Evolutionary conservation across 2,888 invertebrate genomes (phyloP), one percentile per base, ranked within the genome.

Genomic region (Acleris laterana): DNA sequence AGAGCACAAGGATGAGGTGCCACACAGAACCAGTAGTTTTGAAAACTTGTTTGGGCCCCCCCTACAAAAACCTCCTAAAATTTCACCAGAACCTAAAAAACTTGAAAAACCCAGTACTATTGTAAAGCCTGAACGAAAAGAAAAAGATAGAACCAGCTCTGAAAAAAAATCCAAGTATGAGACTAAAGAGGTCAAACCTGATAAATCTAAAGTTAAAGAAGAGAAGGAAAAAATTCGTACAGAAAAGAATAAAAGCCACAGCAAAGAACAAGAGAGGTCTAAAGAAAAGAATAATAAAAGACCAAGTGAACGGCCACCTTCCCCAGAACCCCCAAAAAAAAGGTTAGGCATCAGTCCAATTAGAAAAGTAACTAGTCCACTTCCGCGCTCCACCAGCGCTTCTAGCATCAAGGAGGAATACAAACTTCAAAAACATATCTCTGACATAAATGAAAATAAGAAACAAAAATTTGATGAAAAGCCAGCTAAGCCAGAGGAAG

Each of bases 11-110:
- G 85, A 93, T 72, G 95, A 95, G 75, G 84, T 93, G 55, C 89
- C 93, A 51, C 90, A 91, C 22, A 95, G 94, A 81, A 88, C 92
- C 7, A 94, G 94, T 77, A 94, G 95, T 69, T 98, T 98, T 86
- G 95, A 95, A 57, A 96, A 95, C 75, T 89, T 98, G 51, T 98
- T 98, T 90, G 98, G 98, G 0, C 93, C 96, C 22, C 97, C 97
- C 0, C 95, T 98, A 74, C 95, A 95, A 67, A 97, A 97, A 81
- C 95, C 95, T 46, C 92, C 95, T 3, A 96, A 96, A 88, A 91
- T 94, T 42, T 95, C 95, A 7, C 95, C 95, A 16, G 96, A 96
- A 70, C 93, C 94, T 32, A 95, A 95, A 74, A 95, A 95, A 80
- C 80, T 82, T 61, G 87, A 87, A 42, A 85, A 81, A 62, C 83